A percentile compares a stretch with the other conserved stretches of the same genome.
Conservation (phyloP, 2,113 vertebrate genomes). For the Ibidorhyncha struthersii region DNA sequence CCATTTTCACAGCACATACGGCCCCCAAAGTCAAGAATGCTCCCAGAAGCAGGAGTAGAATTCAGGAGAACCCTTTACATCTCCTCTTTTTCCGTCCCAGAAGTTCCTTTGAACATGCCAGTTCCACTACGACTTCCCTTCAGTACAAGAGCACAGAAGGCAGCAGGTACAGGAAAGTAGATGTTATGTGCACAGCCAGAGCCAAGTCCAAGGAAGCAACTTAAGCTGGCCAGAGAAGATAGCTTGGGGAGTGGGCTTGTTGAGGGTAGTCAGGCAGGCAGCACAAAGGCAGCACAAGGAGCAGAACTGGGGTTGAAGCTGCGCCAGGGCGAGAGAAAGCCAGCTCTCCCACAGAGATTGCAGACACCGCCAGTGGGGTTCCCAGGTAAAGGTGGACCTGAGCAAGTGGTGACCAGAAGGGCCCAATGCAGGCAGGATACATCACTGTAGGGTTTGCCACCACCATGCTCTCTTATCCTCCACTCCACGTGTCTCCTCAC, state of each 20-base stretch:
- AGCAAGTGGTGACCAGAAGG: not conserved
- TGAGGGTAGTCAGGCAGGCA: constrained; percentile 28
- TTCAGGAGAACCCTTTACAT: not conserved
- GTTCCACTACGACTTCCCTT: not conserved
- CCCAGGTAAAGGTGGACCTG: not conserved
- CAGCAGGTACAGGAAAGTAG: not conserved
- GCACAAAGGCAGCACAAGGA: constrained; percentile 38
- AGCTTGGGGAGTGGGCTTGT: not conserved
- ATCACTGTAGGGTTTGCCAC: rapidly evolving
- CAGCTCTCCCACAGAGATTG: rapidly evolving
- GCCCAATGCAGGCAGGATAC: not conserved
- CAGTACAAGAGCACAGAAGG: not conserved
- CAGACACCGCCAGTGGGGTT: not conserved
- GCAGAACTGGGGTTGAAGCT: not conserved
- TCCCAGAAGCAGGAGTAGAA: not conserved
- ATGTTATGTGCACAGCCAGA: constrained; percentile 50
- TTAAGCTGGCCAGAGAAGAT: not conserved
- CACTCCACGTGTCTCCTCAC: rapidly evolving
- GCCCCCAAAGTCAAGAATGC: not conserved
- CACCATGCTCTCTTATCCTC: rapidly evolving
- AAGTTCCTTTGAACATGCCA: not conserved
- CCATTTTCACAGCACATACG: not conserved
- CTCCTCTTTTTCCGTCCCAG: not conserved
- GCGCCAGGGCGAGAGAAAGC: not conserved
- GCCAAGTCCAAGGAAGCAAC: constrained; percentile 29